A percentile compares a stretch with the other conserved stretches of the same genome.
Evolutionary conservation across 2,797 vertebrate species (phyloP).

Genomic region (Taenioides sp.): DNA sequence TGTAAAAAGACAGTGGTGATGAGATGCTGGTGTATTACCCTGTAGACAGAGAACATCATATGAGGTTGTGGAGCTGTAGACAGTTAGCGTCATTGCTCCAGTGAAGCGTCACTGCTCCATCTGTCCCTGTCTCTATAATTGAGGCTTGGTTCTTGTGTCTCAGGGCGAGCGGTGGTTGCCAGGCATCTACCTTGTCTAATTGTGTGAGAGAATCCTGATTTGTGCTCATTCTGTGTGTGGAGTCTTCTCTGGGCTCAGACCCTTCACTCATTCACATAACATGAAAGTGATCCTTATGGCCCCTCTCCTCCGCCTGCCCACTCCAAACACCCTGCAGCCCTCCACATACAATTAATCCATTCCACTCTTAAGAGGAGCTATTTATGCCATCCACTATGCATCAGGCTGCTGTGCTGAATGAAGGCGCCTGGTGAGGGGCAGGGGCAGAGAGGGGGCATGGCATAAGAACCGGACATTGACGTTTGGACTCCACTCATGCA

Average conservation of each 20-base stretch:
- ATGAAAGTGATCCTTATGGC: conserved; percentile 65
- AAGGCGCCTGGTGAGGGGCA: too few species aligned
- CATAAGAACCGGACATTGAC: too few species aligned
- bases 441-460: too few species aligned
- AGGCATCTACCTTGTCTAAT: conserved; percentile 45
- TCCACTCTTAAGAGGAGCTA: conserved; percentile 64
- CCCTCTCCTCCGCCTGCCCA: conserved; percentile 55
- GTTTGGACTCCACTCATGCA: too few species aligned
- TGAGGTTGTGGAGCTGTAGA: neutral
- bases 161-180: conserved; percentile 45
- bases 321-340: conserved; percentile 61
- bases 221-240: neutral
- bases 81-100: neutral
- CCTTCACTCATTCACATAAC: conserved; percentile 20
- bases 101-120: conserved; percentile 27
- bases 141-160: conserved; percentile 64
- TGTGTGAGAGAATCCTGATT: neutral
- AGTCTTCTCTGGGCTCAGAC: neutral
- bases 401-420: neutral
- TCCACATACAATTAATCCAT: conserved; percentile 77
- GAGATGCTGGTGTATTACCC: neutral
- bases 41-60: neutral
- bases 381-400: conserved; percentile 45
- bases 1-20: neutral
- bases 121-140: conserved; percentile 58